Evolutionary conservation across 2,797 vertebrate genomes (phyloP).

Genomic region (Clarias laeviceps): DNA sequence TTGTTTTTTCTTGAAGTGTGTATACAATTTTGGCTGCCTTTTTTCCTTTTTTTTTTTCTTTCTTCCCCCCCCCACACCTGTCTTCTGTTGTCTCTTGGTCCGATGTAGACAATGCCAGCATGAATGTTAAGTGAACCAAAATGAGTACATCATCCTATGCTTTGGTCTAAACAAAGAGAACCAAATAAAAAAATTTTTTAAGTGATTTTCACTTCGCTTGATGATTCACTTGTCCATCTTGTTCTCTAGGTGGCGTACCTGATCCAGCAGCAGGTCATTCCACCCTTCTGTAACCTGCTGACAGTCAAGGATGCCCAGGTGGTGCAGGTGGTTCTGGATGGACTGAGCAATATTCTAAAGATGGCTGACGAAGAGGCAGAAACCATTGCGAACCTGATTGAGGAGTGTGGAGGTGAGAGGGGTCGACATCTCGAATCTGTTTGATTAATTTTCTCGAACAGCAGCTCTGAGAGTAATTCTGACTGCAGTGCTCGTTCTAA

Average conservation of each 20-base stretch:
- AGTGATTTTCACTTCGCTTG: no score
- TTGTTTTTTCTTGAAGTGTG: no score
- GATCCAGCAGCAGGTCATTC: constrained; percentile 97
- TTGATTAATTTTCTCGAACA: neutral
- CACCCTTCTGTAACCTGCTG: constrained; percentile 97
- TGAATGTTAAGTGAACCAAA: no score
- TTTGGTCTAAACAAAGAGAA: no score
- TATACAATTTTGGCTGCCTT: no score
- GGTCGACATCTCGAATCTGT: neutral
- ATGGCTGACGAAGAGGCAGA: constrained; percentile 98
- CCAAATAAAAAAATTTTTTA: no score
- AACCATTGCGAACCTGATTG: constrained; percentile 96
- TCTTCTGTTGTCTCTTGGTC: no score
- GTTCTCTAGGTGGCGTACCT: constrained; percentile 89
- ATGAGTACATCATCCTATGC: no score
- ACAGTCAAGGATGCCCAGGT: constrained; percentile 98
- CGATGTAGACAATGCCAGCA: no score
- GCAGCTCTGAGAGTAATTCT: neutral
- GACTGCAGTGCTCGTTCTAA: neutral
- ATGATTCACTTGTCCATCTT: neutral
- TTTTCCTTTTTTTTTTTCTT: no score
- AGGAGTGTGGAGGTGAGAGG: constrained; percentile 92
- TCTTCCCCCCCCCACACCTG: no score
- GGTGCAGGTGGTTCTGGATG: constrained; percentile 96
- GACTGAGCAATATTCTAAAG: constrained; percentile 99